Evolutionary conservation across 2,113 vertebrate genomes (phyloP).

Genomic region (Propithecus coquereli): DNA sequence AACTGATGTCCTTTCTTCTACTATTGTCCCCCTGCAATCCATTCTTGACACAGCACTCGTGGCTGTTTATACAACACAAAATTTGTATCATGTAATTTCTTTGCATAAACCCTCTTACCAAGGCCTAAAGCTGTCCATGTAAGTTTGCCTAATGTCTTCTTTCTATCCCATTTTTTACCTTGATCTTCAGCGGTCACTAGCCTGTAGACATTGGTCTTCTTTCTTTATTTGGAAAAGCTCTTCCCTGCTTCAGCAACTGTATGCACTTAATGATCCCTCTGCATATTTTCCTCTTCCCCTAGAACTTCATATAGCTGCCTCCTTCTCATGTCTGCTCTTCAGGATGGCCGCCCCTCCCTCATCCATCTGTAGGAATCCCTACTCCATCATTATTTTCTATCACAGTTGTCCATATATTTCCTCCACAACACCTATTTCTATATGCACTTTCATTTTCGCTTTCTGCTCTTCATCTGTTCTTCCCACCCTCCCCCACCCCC

Average conservation of each 20-base stretch:
- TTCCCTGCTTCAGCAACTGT: background rate
- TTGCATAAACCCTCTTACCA: background rate
- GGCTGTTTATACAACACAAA: background rate
- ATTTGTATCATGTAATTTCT: background rate
- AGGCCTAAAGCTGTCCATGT: background rate
- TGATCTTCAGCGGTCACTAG: background rate
- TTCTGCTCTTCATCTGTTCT: background rate
- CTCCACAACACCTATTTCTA: background rate
- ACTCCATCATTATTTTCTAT: background rate
- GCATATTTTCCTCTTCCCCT: background rate
- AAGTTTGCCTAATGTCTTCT: background rate
- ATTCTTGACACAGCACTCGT: background rate
- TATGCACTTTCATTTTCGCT: background rate
- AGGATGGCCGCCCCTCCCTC: background rate
- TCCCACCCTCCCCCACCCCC: fast-evolving
- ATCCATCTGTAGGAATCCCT: background rate
- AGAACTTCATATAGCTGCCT: background rate
- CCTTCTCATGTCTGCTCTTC: background rate
- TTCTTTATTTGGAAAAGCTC: background rate
- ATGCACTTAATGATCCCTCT: background rate
- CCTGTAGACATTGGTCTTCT: background rate
- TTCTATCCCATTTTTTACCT: background rate
- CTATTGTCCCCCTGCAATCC: background rate
- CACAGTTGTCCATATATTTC: background rate
- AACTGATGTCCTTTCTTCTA: background rate